Percentiles rank a stretch among this genome's conserved stretches.
phyloP scores from a whole-genome alignment of 2,888 invertebrate species.

The Scaptomyza reducta region DNA sequence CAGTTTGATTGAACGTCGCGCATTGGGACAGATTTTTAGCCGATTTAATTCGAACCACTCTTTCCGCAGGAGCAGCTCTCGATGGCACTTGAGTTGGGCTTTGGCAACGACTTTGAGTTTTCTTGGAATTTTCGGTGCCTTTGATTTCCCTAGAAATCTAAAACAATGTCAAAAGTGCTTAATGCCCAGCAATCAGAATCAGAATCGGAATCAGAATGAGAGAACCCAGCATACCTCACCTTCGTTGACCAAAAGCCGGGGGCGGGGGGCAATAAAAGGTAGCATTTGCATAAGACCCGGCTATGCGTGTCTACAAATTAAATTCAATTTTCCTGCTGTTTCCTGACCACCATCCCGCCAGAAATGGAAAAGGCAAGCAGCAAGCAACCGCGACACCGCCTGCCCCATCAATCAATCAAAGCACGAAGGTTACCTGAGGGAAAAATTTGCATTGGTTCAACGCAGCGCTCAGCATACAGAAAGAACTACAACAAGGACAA shows the following conservation, averaged over 20 bases:
- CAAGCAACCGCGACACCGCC: constrained; percentile 51
- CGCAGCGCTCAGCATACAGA: constrained; percentile 56
- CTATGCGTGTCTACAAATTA: constrained; percentile 74
- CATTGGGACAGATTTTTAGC: constrained; percentile 25
- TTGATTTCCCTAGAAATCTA: constrained; percentile 74
- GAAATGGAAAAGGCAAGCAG: constrained; percentile 20
- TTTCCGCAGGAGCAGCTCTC: constrained; percentile 11
- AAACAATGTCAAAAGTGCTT: constrained; percentile 73
- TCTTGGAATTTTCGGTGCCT: constrained; percentile 19
- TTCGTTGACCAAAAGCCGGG: constrained; percentile 26
- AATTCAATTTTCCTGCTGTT: constrained; percentile 72
- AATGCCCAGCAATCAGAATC: constrained; percentile 66
- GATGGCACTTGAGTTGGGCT: constrained; percentile 29
- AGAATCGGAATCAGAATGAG: constrained; percentile 55
- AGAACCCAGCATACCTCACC: constrained; percentile 31
- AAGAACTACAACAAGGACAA: constrained; percentile 13
- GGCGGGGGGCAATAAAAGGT: constrained; percentile 22
- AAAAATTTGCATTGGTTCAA: constrained; percentile 75
- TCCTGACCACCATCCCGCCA: constrained; percentile 3
- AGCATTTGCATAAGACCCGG: constrained; percentile 64
- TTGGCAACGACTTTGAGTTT: constrained; percentile 14
- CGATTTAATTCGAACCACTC: constrained; percentile 16
- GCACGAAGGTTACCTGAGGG: constrained; percentile 77
- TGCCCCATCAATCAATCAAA: constrained; percentile 77
- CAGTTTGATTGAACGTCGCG: constrained; percentile 67